Conservation (phyloP, 2,888 invertebrate genomes). For the Acanthacorydalis orientalis region DNA sequence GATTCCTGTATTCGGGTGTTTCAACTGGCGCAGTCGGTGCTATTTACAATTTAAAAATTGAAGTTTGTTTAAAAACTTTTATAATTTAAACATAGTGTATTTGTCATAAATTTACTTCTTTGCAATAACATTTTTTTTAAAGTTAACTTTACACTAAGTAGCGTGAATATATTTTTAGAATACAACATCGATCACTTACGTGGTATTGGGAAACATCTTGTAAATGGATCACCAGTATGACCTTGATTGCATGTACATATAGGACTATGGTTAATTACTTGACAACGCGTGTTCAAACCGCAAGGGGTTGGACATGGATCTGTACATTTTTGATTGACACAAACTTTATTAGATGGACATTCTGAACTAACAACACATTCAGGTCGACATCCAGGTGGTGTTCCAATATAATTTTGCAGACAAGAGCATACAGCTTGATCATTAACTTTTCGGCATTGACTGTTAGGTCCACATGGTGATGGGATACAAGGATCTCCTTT, state of each 20-base stretch:
- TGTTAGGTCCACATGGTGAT: constrained; percentile 66
- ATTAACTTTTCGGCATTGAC: constrained; percentile 51
- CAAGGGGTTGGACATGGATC: constrained; percentile 56
- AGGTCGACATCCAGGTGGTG: constrained; percentile 51
- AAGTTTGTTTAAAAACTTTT: no score
- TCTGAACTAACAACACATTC: constrained; percentile 54
- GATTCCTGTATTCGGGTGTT: constrained; percentile 24
- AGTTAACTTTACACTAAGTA: neutral
- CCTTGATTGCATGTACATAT: constrained; percentile 44
- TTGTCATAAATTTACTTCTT: no score
- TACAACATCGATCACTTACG: constrained; percentile 19
- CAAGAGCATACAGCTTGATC: constrained; percentile 55
- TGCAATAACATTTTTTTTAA: no score
- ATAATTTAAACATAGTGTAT: no score
- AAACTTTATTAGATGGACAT: constrained; percentile 46
- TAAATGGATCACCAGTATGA: constrained; percentile 44
- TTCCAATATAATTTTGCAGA: constrained; percentile 40
- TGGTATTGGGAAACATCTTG: constrained; percentile 27
- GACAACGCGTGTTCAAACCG: constrained; percentile 51
- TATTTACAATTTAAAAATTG: neutral
- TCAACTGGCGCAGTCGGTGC: neutral
- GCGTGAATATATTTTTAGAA: no score
- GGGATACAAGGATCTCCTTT: constrained; percentile 49
- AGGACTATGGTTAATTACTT: constrained; percentile 52
- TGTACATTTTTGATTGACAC: constrained; percentile 45